Base-by-base conservation (phyloP, 2,797 vertebrate genomes). In the Anguilla obscura region DNA sequence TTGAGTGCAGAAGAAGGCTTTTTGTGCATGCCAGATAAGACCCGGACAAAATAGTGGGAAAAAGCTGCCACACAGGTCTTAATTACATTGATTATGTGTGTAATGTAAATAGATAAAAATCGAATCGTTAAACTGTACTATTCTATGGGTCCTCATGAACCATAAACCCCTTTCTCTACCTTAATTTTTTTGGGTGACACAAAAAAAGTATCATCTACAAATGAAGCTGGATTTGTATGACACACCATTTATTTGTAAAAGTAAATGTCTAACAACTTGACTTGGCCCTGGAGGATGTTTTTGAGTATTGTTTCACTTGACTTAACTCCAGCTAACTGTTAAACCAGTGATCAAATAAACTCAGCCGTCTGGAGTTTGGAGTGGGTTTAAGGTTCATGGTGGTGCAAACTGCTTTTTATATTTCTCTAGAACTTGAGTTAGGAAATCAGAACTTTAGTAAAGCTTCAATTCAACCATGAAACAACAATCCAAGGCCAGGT, bases 341-440 rank as follows among this genome's bases (percentile, higher is more conserved):
- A 69, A 69, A 69, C 6, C 21, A 27, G 24, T 69, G 8, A 69
- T 69, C 24, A 69, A 69, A 27, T 7, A 69, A 69, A 27, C 63
- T 69, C 63, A 9, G 63, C 24, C 21, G 3, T 21, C n/a, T 69
- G 10, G 6, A n/a, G 63, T n/a, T 27, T 27, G 24, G 24, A 91
- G 92, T 92, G 91, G 92, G 91, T 88, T 87, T 87, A 89, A 87
- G 89, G 90, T 90, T 91, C 88, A 91, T 88, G 92, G 92, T 92
- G 89, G 87, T 52, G 87, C 84, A 86, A 52, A 52, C 50, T 52
- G 50, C 50, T 52, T 52, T 52, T 52, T 52, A 8, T 52, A 8
- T n/a, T 76, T 63, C 63, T 84, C 84, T 36, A 80, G 52, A 50
- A 66, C 79, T 40, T 76, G 58, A 80, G 88, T 56, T 80, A 74